Evolutionary conservation across 2,113 vertebrate species (phyloP), one percentile per base, ranked within the genome.

Genomic region (Esox niger): DNA sequence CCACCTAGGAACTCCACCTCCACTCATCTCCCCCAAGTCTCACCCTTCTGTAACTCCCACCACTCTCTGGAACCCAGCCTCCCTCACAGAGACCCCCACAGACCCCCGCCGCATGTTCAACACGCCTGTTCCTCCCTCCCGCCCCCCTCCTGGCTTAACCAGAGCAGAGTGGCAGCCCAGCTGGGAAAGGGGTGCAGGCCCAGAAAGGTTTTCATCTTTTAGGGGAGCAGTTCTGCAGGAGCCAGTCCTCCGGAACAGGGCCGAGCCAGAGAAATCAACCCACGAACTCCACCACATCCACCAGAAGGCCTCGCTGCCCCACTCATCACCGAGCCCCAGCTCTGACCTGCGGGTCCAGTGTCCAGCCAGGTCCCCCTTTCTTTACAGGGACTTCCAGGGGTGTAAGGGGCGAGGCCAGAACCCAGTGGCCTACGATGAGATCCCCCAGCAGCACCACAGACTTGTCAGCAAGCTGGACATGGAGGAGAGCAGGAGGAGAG

Each of bases 381-480:
- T 26, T 26, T 17, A 35, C 35, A 70, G 0, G 68, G 64, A 7
- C 21, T 81, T 56, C 75, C 57, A 0, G 62, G 26, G 46, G 70
- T 88, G n/a, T 0, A 79, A 83, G 21, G 74, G 74, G 8, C 91
- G 88, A 0, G 91, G 92, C 73, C 87, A 91, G 1, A 79, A 43
- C 68, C 65, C 69, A 71, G 54, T 95, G 77, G 86, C 98, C 77
- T 98, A 95, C 0, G 97, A 99, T 0, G 95, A 98, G 82, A 92
- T 93, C 13, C 88, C 98, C 54, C 95, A 96, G 83, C 96, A 95
- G 87, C 95, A 96, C 73, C 91, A 96, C 30, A 86, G 82, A 64
- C 93, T 98, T 68, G 90, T 98, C 88, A 99, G 97, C 91, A 99
- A 98, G 64, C 88, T 98, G 20, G 97, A 98, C 88, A 84, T 98